Evolutionary conservation across 2,113 vertebrate species (phyloP).

Genomic region (Progne subis): DNA sequence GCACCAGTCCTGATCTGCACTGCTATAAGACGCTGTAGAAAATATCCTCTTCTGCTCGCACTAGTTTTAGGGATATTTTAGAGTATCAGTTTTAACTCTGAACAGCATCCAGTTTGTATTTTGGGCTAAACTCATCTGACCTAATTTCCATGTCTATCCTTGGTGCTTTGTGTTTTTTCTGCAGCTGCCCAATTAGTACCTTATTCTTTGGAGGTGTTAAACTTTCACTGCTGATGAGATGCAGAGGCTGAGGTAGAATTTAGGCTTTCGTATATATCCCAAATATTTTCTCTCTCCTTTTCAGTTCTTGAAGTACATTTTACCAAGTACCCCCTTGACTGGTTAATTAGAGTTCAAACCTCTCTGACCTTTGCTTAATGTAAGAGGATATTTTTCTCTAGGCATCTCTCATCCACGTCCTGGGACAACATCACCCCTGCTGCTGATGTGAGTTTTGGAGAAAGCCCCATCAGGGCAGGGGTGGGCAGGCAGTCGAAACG

Average conservation of each 20-base stretch:
- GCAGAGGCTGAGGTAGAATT: not conserved
- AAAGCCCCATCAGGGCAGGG: not conserved
- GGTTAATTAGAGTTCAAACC: not conserved
- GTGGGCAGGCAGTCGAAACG: not conserved
- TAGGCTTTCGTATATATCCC: not conserved
- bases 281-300: not conserved
- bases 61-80: constrained; percentile 32
- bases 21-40: not conserved
- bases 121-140: constrained; percentile 35
- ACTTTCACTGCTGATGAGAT: not conserved
- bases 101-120: constrained; percentile 23
- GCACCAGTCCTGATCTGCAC: not conserved
- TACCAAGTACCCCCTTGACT: not conserved
- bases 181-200: constrained; percentile 7
- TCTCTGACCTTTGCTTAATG: not conserved
- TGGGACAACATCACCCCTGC: not conserved
- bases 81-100: not conserved
- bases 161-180: constrained; percentile 1
- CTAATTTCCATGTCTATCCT: not conserved
- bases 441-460: not conserved
- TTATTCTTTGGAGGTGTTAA: not conserved
- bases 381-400: not conserved
- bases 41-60: not conserved
- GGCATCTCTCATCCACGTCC: fast-evolving
- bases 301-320: not conserved